These are phyloP conservation scores for Zaprionus kolodkinae DNA, from an alignment of 1,140 invertebrate species.

Conservation along the genomic window DNA sequence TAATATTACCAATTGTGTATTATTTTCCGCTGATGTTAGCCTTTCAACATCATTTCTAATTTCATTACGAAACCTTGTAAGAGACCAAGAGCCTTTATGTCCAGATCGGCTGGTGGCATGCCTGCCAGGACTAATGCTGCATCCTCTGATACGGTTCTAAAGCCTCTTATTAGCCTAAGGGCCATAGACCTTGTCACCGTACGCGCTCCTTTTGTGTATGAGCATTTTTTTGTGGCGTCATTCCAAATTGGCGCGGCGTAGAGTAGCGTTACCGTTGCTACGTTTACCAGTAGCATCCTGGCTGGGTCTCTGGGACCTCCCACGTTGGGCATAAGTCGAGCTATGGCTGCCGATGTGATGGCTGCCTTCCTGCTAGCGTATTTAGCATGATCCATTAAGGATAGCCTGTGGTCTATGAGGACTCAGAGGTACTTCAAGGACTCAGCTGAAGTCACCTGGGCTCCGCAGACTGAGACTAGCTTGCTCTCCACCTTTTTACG, in stretches of 20 bases:
- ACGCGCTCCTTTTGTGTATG: background rate
- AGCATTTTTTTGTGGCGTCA: background rate
- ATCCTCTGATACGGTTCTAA: background rate
- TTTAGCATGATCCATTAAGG: background rate
- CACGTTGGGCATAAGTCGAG: no score
- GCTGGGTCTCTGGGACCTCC: no score
- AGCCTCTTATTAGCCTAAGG: background rate
- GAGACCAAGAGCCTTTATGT: background rate
- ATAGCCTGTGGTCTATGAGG: background rate
- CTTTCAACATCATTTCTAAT: no score
- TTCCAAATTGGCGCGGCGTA: slow-evolving; percentile 2
- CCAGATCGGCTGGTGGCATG: background rate
- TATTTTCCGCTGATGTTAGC: no score
- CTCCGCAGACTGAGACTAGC: background rate
- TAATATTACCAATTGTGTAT: no score
- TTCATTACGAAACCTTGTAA: no score
- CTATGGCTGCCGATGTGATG: background rate
- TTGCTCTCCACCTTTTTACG: background rate
- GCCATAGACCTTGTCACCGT: background rate
- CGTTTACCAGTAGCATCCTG: no score
- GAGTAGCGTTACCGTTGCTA: background rate
- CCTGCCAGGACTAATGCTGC: background rate
- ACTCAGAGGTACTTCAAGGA: slow-evolving; percentile 1
- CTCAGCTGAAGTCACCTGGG: background rate
- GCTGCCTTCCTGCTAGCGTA: background rate